Conservation (phyloP, 2,113 vertebrate genomes). For the Vireo altiloquus region DNA sequence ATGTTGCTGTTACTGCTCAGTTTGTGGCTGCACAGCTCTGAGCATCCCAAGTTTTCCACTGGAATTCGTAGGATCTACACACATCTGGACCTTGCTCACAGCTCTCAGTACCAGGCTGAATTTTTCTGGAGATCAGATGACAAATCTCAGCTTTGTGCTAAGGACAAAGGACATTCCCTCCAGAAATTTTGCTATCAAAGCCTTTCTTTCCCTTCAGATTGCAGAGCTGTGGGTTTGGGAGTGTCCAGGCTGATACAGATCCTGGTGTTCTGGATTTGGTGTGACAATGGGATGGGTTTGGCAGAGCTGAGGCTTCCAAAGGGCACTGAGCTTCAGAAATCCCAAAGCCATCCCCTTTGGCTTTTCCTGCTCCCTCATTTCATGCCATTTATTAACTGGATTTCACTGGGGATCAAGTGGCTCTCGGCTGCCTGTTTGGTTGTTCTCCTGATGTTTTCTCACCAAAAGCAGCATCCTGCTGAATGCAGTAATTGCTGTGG, state of each 20-base stretch:
- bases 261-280: neutral
- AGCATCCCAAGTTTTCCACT: neutral
- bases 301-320: neutral
- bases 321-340: neutral
- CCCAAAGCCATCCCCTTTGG: neutral
- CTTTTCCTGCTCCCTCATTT: neutral
- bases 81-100: neutral
- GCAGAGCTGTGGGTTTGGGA: neutral
- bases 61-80: neutral
- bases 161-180: neutral
- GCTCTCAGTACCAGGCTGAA: neutral
- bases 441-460: neutral
- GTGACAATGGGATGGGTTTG: neutral
- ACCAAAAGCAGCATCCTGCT: neutral
- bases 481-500: neutral
- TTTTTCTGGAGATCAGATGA: neutral
- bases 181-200: neutral
- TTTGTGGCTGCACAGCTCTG: neutral
- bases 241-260: neutral
- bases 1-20: neutral
- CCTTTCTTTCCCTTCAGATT: neutral
- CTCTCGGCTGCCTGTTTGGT: neutral
- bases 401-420: neutral
- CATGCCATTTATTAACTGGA: neutral
- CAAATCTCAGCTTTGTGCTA: neutral